Percentiles rank a stretch among this genome's conserved stretches.
These are phyloP conservation scores for Neotragus moschatus DNA, from an alignment of 2,113 vertebrate species.

Conservation along the genomic window DNA sequence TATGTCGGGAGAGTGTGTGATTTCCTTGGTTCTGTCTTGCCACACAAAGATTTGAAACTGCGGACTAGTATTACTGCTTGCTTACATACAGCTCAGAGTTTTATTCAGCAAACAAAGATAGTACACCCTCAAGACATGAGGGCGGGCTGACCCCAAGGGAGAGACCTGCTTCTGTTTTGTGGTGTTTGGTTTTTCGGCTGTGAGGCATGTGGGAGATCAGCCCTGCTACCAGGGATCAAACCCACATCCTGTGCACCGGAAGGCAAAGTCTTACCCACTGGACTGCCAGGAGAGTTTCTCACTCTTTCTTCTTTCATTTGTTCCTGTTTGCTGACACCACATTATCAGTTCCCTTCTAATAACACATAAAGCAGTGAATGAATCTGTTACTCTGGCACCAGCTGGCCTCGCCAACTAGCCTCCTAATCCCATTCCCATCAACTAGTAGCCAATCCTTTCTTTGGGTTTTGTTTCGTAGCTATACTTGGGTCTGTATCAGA, in stretches of 20 bases:
- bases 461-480: neutral
- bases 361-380: neutral
- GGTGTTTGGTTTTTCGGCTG: neutral
- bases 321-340: neutral
- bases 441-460: neutral
- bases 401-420: neutral
- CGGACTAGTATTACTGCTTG: neutral
- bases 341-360: neutral
- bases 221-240: neutral
- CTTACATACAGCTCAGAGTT: neutral
- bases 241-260: neutral
- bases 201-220: neutral
- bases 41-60: neutral
- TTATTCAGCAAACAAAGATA: neutral
- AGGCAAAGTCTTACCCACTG: neutral
- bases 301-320: neutral
- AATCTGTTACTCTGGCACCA: neutral
- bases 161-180: neutral
- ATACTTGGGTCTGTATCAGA: neutral
- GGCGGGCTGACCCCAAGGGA: neutral
- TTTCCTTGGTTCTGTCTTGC: neutral
- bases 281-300: neutral
- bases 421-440: neutral
- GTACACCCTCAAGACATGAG: neutral
- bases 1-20: neutral